phyloP scores from a whole-genome alignment of 2,888 invertebrate species.

The Andrena bicolor region DNA sequence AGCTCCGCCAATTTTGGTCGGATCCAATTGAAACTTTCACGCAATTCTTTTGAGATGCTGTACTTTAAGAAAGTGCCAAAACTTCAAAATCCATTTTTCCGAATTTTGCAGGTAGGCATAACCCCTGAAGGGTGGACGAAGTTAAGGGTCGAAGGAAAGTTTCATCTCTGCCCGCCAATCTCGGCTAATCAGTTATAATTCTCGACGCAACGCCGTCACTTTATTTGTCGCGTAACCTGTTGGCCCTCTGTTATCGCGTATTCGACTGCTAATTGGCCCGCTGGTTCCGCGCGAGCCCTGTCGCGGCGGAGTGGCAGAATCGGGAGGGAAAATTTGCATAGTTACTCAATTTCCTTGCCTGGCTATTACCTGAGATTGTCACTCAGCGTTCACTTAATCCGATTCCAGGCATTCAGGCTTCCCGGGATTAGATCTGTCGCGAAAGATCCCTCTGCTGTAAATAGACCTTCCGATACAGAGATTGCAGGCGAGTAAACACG shows the following conservation, averaged over 20 bases:
- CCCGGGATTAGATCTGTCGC: slow-evolving; percentile 21
- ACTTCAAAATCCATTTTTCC: no score
- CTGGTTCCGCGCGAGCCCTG: slow-evolving; percentile 14
- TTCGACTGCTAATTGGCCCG: slow-evolving; percentile 23
- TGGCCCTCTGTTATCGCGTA: slow-evolving; percentile 15
- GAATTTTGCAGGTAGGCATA: no score
- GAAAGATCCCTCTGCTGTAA: slow-evolving; percentile 28
- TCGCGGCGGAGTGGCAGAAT: slow-evolving; percentile 17
- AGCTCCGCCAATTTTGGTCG: no score
- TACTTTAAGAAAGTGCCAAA: no score
- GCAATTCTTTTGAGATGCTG: no score
- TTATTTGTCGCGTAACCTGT: slow-evolving; percentile 12
- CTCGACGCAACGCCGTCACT: slow-evolving; percentile 7
- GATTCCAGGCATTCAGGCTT: slow-evolving; percentile 44
- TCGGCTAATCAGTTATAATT: not conserved
- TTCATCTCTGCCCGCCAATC: not conserved
- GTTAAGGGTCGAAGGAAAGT: no score
- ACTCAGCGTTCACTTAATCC: slow-evolving; percentile 51
- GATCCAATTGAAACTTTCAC: no score
- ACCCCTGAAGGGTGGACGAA: no score
- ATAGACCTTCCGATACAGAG: slow-evolving; percentile 28
- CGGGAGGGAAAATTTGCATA: slow-evolving; percentile 55
- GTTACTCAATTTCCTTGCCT: slow-evolving; percentile 49
- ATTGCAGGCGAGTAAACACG: slow-evolving; percentile 15
- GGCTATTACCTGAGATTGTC: slow-evolving; percentile 54